These are phyloP conservation scores for Drosophila quadrilineata DNA, from an alignment of 1,140 invertebrate species.

Conservation along the genomic window DNA sequence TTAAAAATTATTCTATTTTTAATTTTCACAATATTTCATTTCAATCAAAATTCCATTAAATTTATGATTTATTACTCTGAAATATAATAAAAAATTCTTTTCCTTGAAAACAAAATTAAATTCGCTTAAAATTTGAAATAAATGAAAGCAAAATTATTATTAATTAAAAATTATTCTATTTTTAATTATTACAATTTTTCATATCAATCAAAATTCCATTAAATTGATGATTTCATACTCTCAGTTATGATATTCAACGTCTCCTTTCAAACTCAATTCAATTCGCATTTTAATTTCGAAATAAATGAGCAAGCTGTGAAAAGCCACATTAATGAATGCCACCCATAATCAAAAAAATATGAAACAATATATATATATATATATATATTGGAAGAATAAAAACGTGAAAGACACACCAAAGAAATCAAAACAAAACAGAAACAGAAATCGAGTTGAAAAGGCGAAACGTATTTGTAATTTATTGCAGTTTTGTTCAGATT, in stretches of 20 bases:
- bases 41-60: no score
- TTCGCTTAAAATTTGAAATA: no score
- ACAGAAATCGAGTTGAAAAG: not conserved
- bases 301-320: not conserved
- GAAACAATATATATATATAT: constrained; percentile 9
- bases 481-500: constrained; percentile 64
- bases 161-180: not conserved
- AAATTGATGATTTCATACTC: no score
- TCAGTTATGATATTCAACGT: no score
- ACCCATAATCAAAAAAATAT: constrained; percentile 31
- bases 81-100: no score
- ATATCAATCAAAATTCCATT: no score
- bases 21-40: not conserved
- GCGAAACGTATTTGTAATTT: constrained; percentile 47
- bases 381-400: no score
- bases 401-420: not conserved
- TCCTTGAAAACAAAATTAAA: no score
- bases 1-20: not conserved
- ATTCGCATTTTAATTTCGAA: no score
- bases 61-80: no score
- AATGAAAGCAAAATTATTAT: no score
- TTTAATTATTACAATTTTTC: not conserved
- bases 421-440: not conserved
- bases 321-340: constrained; percentile 1
- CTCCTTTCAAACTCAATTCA: no score